Conservation (phyloP, 1,140 invertebrate genomes). For the Dinoponera quadriceps region DNA sequence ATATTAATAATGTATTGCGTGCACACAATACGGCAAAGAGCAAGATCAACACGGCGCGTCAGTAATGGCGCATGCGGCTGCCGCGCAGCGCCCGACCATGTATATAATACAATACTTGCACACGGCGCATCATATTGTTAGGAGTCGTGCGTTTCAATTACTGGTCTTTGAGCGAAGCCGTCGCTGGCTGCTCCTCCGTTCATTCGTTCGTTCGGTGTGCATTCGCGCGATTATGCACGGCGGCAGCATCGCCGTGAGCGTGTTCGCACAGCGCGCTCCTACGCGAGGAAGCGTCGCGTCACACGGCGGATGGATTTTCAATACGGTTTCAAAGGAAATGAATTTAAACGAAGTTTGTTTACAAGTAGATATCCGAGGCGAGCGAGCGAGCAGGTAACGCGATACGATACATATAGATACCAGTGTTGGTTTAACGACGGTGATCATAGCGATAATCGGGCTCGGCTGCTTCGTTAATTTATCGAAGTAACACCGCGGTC, state of each 20-base stretch:
- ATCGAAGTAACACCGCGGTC: too few relatives aligned
- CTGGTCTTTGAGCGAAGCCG: not conserved
- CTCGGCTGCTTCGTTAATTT: not conserved
- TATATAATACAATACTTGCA: not conserved
- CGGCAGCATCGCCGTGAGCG: not conserved
- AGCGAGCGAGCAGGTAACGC: not conserved
- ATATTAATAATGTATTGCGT: constrained; percentile 60
- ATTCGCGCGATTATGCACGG: not conserved
- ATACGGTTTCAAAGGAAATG: constrained; percentile 14
- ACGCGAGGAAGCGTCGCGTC: not conserved
- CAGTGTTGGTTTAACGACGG: not conserved
- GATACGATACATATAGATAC: not conserved
- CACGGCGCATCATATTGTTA: constrained; percentile 35
- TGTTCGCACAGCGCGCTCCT: not conserved
- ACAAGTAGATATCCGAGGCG: not conserved
- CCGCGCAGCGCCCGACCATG: not conserved
- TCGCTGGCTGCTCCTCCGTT: not conserved
- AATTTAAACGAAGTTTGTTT: constrained; percentile 33
- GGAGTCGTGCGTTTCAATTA: constrained; percentile 24
- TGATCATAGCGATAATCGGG: not conserved
- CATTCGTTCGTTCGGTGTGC: too few relatives aligned
- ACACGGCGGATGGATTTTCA: not conserved
- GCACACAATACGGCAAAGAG: constrained; percentile 38
- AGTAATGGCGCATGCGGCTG: constrained; percentile 20
- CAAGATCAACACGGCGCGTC: constrained; percentile 53